Conservation (phyloP, 1,140 invertebrate genomes). For the Alviniconcha marisindica region DNA sequence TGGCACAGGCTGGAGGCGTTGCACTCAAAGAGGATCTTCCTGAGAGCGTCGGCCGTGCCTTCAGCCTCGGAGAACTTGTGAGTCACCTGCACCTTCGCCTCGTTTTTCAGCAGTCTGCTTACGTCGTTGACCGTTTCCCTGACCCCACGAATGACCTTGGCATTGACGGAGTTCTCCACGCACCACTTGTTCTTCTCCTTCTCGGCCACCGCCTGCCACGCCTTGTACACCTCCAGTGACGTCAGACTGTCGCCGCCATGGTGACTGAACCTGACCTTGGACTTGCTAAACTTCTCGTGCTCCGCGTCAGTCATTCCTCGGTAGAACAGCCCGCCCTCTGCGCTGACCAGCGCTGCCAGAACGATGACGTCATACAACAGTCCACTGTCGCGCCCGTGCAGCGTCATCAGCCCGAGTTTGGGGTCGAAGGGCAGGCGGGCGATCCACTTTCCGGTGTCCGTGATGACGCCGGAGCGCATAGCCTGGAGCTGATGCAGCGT, state of each 20-base stretch:
- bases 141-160: constrained; percentile 57
- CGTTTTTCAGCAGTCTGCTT: constrained; percentile 53
- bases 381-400: constrained; percentile 52
- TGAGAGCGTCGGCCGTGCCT: constrained; percentile 40
- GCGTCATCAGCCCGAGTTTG: constrained; percentile 53
- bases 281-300: constrained; percentile 80
- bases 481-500: constrained; percentile 58
- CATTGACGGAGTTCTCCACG: constrained; percentile 64
- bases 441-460: constrained; percentile 63
- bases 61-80: constrained; percentile 46
- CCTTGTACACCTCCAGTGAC: constrained; percentile 91
- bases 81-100: constrained; percentile 49
- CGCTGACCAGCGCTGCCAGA: constrained; percentile 52
- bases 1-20: constrained; percentile 51
- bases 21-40: constrained; percentile 54
- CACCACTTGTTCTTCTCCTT: constrained; percentile 66
- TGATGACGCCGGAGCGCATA: constrained; percentile 59
- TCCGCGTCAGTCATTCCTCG: constrained; percentile 77
- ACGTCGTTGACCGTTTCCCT: constrained; percentile 61
- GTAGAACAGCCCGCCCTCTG: constrained; percentile 57
- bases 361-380: constrained; percentile 80
- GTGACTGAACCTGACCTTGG: constrained; percentile 85
- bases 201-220: constrained; percentile 56
- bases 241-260: constrained; percentile 94
- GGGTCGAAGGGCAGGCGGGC: constrained; percentile 67